Evolutionary conservation across 2,888 invertebrate species (phyloP).

Genomic region (Drosophila parthenogenetica): DNA sequence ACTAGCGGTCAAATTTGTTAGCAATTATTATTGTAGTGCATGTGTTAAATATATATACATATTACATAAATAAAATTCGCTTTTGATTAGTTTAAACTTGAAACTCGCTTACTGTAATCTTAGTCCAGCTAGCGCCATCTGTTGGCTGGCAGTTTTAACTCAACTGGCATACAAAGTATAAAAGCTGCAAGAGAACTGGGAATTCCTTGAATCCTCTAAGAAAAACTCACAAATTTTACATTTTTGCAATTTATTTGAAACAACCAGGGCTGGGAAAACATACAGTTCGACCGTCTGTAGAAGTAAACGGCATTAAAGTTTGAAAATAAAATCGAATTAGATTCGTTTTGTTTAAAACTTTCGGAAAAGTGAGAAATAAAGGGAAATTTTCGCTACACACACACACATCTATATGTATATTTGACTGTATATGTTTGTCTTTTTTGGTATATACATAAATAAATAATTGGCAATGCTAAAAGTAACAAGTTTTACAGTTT

Average conservation of each 20-base stretch:
- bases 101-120: background rate
- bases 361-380: background rate
- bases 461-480: constrained; percentile 61
- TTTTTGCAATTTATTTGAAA: background rate
- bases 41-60: constrained; percentile 5
- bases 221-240: background rate
- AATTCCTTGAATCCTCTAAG: background rate
- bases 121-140: background rate
- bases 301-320: no score
- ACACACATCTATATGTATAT: constrained; percentile 16
- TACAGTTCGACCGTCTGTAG: background rate
- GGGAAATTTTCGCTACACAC: constrained; percentile 20
- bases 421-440: constrained; percentile 2
- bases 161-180: background rate
- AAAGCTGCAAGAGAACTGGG: background rate
- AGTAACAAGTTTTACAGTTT: constrained; percentile 12
- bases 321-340: background rate
- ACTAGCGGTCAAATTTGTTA: constrained; percentile 18
- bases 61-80: constrained; percentile 18
- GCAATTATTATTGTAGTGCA: constrained; percentile 15
- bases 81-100: constrained; percentile 10
- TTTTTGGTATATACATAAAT: constrained; percentile 45
- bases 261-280: background rate
- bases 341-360: background rate
- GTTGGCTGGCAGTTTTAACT: background rate